Evolutionary conservation across 37 sponge, comb jelly and placozoan genomes (phyloP).

Genomic region (Bolinopsis microptera): DNA sequence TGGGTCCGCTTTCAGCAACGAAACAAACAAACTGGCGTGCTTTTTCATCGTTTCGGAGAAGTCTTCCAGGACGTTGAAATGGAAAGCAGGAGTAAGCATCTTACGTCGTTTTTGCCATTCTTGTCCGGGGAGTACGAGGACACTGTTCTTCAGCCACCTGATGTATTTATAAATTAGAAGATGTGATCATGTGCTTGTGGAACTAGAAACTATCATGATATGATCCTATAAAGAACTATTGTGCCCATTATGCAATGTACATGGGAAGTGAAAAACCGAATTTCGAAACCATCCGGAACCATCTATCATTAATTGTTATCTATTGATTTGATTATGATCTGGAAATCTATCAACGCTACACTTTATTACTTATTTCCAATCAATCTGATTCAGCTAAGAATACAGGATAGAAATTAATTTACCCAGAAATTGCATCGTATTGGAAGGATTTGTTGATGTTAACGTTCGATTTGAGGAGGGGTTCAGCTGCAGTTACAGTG

Average conservation of each 20-base stretch:
- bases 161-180: too few relatives aligned
- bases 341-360: too few relatives aligned
- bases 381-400: not conserved
- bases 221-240: too few relatives aligned
- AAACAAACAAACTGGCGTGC: slow-evolving; percentile 1
- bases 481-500: not conserved
- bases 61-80: slow-evolving; percentile 66
- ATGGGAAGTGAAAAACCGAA: too few relatives aligned
- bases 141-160: slow-evolving; percentile 64
- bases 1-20: not conserved
- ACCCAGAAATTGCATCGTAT: slow-evolving; percentile 34
- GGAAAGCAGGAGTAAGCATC: slow-evolving; percentile 68
- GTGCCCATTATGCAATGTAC: too few relatives aligned
- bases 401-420: not conserved
- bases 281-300: too few relatives aligned
- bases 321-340: too few relatives aligned
- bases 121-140: slow-evolving; percentile 48
- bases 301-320: too few relatives aligned
- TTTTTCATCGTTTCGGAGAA: slow-evolving; percentile 19
- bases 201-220: too few relatives aligned
- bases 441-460: slow-evolving; percentile 59
- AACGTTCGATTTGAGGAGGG: not conserved
- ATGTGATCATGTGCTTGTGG: too few relatives aligned
- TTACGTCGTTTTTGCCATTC: slow-evolving; percentile 61
- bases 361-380: too few relatives aligned